These are phyloP conservation scores for Dendropsophus ebraccatus DNA, from an alignment of 2,113 vertebrate genomes.

Conservation along the genomic window DNA sequence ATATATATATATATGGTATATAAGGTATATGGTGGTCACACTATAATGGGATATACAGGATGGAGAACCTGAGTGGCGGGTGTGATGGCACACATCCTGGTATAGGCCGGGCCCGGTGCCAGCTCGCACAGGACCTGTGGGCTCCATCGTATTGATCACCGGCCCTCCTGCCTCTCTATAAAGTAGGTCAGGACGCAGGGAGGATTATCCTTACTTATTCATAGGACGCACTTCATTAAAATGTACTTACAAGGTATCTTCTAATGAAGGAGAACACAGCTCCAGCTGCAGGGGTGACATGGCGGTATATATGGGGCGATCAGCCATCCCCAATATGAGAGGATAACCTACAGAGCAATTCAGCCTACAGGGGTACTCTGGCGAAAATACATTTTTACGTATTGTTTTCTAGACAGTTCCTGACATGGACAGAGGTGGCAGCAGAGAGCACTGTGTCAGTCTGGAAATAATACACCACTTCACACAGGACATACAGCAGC, in stretches of 20 bases:
- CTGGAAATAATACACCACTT: no score
- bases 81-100: not conserved
- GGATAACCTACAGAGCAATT: no score
- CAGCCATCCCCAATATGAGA: no score
- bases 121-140: not conserved
- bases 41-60: no score
- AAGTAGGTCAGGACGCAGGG: conserved; percentile 19
- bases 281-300: not conserved
- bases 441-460: no score
- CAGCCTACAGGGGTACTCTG: no score
- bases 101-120: not conserved
- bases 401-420: no score
- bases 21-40: no score
- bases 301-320: not conserved
- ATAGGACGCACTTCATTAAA: conserved; percentile 16
- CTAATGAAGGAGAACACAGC: not conserved
- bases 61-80: not conserved
- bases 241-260: not conserved
- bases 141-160: not conserved
- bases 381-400: no score
- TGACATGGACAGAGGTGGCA: no score
- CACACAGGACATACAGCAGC: no score
- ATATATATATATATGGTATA: no score
- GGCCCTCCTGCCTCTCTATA: not conserved
- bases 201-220: conserved; percentile 51